These are phyloP conservation scores for Sebastes miniatus DNA, from an alignment of 2,797 vertebrate species.

Conservation along the genomic window DNA sequence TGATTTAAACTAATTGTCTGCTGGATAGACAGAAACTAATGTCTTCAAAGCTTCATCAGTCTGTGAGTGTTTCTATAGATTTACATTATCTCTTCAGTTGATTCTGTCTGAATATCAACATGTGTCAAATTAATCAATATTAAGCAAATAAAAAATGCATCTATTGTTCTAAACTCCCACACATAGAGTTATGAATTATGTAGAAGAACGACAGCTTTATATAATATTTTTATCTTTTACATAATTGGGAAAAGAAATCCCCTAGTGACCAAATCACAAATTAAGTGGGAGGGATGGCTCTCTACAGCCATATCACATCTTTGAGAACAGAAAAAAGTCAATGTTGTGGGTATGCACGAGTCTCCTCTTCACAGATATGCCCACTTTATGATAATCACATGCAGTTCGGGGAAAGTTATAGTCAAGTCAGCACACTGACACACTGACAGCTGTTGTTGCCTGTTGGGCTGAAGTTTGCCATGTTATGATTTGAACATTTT, in stretches of 20 bases:
- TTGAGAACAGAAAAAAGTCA: no score
- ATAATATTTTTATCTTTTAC: no score
- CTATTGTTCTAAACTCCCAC: not conserved
- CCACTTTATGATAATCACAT: no score
- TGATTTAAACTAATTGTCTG: not conserved
- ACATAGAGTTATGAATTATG: not conserved
- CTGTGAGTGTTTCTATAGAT: not conserved
- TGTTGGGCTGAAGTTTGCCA: fast-evolving
- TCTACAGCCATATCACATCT: no score
- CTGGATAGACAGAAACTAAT: not conserved
- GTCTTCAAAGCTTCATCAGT: not conserved
- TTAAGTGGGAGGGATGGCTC: no score
- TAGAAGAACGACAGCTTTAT: no score
- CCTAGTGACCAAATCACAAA: no score
- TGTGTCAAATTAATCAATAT: not conserved
- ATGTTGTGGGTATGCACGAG: fast-evolving
- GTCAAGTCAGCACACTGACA: no score
- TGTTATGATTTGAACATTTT: no score
- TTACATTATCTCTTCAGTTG: not conserved
- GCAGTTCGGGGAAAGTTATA: fast-evolving
- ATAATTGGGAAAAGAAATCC: no score
- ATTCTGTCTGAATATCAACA: not conserved
- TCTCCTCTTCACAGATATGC: no score
- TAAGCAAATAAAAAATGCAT: not conserved
- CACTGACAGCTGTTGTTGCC: no score